These are phyloP conservation scores for Malacoraja senta DNA, from an alignment of 2,797 vertebrate species.

Conservation along the genomic window DNA sequence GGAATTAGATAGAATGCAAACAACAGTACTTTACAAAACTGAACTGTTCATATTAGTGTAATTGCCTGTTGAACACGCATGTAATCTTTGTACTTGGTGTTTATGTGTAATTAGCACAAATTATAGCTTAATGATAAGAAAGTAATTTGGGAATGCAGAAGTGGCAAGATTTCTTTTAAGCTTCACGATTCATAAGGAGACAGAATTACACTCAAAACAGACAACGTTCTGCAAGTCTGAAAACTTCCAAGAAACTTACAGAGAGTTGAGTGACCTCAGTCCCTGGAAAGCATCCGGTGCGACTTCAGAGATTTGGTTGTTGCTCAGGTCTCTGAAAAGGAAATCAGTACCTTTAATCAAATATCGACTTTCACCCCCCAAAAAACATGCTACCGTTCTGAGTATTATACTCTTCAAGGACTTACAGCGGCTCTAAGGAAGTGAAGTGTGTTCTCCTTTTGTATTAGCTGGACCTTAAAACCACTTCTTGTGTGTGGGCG, in stretches of 20 bases:
- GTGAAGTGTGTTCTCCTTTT: background rate
- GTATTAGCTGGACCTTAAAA: no score
- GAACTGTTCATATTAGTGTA: background rate
- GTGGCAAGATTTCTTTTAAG: background rate
- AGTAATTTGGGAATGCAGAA: slow-evolving; percentile 3
- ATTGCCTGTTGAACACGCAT: background rate
- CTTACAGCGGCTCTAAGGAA: background rate
- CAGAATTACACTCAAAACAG: slow-evolving; percentile 5
- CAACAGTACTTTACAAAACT: background rate
- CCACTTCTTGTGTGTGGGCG: background rate
- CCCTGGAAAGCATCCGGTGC: slow-evolving; percentile 91
- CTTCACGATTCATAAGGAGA: background rate
- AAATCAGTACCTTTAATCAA: slow-evolving; percentile 43
- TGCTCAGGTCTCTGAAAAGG: slow-evolving; percentile 79
- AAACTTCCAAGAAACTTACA: slow-evolving; percentile 62
- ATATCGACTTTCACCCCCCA: background rate
- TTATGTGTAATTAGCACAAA: slow-evolving; percentile 4
- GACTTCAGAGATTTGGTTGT: slow-evolving; percentile 94
- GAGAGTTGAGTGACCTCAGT: slow-evolving; percentile 88
- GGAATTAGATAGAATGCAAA: background rate
- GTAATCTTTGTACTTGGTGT: background rate
- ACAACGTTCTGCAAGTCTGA: no score
- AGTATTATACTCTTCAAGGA: background rate
- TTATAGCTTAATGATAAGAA: background rate
- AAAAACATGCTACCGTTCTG: background rate